Conservation (phyloP, 2,113 vertebrate genomes). For the Clarias batrachus region DNA sequence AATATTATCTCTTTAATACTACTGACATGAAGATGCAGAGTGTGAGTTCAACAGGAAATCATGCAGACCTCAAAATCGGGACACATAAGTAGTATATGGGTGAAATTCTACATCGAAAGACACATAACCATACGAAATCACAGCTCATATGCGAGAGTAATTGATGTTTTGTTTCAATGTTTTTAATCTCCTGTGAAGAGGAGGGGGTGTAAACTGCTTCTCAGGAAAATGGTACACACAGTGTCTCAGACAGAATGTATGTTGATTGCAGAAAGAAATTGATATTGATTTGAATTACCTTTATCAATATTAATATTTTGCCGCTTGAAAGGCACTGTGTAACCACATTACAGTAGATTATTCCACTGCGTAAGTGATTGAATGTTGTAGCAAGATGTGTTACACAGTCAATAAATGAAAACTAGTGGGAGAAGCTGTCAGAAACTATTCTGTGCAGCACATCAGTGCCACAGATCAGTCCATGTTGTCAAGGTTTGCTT, state of each 20-base stretch:
- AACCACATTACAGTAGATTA: not conserved
- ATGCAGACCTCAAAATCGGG: too few relatives aligned
- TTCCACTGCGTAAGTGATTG: not conserved
- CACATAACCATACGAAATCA: not conserved
- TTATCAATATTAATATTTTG: constrained; percentile 1
- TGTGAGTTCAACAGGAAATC: not conserved
- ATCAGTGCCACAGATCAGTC: not conserved
- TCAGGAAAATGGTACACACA: not conserved
- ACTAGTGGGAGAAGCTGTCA: not conserved
- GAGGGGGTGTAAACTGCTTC: not conserved
- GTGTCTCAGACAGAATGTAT: not conserved
- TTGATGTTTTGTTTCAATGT: not conserved
- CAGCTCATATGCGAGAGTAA: not conserved
- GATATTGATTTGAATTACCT: not conserved
- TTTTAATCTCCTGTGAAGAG: not conserved
- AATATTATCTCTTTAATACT: not conserved
- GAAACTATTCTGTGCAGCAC: not conserved
- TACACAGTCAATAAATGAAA: not conserved
- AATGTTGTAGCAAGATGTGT: not conserved
- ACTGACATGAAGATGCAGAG: not conserved
- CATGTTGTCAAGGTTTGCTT: not conserved
- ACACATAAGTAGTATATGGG: not conserved
- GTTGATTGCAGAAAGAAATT: constrained; percentile 1
- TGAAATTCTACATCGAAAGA: not conserved
- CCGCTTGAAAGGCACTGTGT: not conserved